Conservation (phyloP, 2,113 vertebrate genomes). For the Dicrurus megarhynchus region DNA sequence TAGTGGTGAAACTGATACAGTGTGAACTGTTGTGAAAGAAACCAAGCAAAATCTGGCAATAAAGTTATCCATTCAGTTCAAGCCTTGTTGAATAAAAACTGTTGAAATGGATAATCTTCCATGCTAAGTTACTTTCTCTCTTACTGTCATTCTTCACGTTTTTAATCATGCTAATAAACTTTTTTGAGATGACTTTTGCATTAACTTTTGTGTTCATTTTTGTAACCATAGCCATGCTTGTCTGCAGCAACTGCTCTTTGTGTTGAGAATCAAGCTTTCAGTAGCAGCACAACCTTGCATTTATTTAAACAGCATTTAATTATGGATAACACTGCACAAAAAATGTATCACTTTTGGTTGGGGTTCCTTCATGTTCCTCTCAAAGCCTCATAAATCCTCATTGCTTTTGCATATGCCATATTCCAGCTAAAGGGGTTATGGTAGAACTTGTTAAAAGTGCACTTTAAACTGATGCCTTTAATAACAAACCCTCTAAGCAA, state of each 20-base stretch:
- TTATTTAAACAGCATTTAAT: background rate
- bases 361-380: background rate
- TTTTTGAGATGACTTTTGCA: slow-evolving; percentile 74
- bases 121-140: slow-evolving; percentile 63
- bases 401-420: background rate
- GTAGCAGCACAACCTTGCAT: background rate
- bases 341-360: background rate
- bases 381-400: slow-evolving; percentile 1
- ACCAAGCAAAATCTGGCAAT: slow-evolving; percentile 64
- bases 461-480: background rate
- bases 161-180: slow-evolving; percentile 85
- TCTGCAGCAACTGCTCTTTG: background rate
- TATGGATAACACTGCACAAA: background rate
- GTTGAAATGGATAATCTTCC: slow-evolving; percentile 71
- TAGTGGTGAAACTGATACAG: background rate
- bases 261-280: background rate
- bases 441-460: background rate
- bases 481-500: background rate
- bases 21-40: slow-evolving; percentile 55
- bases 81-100: slow-evolving; percentile 55
- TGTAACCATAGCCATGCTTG: background rate
- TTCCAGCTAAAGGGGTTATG: background rate
- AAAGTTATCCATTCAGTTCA: slow-evolving; percentile 54
- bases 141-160: slow-evolving; percentile 75
- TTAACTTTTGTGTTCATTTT: slow-evolving; percentile 58